These are phyloP conservation scores for Neogale vison DNA, from an alignment of 2,113 vertebrate species.

Conservation along the genomic window DNA sequence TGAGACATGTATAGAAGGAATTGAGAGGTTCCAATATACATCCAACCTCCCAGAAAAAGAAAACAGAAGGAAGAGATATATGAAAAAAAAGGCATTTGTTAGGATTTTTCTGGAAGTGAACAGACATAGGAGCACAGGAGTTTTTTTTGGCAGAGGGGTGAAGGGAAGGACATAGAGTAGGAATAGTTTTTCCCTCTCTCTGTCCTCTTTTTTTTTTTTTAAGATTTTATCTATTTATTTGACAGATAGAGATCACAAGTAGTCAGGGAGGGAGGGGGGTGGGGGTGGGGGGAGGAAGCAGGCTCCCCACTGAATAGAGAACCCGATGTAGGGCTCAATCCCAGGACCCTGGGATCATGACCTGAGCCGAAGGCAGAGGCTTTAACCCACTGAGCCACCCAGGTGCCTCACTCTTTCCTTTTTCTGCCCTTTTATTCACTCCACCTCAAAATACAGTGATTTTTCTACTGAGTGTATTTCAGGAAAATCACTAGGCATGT, in stretches of 20 bases:
- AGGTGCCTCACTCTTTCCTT: not conserved
- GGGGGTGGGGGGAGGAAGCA: no score
- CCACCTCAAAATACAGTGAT: not conserved
- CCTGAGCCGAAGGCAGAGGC: no score
- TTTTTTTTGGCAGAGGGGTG: not conserved
- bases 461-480: not conserved
- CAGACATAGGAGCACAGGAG: not conserved
- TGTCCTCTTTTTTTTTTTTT: not conserved
- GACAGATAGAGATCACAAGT: no score
- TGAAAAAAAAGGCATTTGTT: not conserved
- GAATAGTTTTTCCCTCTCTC: not conserved
- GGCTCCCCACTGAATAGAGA: no score
- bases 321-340: no score
- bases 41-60: not conserved
- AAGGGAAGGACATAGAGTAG: not conserved
- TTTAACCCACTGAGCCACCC: no score
- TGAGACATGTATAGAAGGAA: not conserved
- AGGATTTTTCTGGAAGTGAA: not conserved
- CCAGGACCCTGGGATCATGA: no score
- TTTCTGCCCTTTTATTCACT: not conserved
- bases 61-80: not conserved
- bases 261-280: no score
- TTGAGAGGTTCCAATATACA: not conserved
- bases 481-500: not conserved
- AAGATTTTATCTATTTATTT: no score